phyloP scores from a whole-genome alignment of 1,140 invertebrate species.

The Octopus bimaculoides region DNA sequence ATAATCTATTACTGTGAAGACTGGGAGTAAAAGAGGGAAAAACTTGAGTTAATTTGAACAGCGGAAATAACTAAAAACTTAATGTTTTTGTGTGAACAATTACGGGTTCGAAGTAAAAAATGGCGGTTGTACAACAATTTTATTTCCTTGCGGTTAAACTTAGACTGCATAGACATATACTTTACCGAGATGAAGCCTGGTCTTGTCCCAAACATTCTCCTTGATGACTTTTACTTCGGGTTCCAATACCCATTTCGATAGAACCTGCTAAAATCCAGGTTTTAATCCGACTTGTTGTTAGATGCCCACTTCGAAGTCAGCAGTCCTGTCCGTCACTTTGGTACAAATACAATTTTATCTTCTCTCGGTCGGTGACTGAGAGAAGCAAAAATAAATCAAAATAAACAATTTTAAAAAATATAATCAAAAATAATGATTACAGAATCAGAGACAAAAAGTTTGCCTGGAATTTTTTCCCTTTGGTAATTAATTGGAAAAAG shows the following conservation, averaged over 20 bases:
- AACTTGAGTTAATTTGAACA: not conserved
- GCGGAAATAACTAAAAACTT: not conserved
- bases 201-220: conserved; percentile 4
- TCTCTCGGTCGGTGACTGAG: too few species aligned
- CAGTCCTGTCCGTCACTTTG: too few species aligned
- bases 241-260: conserved; percentile 11
- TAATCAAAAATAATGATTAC: too few species aligned
- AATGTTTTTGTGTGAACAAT: not conserved
- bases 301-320: too few species aligned
- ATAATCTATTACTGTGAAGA: not conserved
- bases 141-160: not conserved
- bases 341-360: too few species aligned
- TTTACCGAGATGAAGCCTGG: not conserved
- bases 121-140: not conserved
- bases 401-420: too few species aligned
- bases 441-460: too few species aligned
- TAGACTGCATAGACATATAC: not conserved
- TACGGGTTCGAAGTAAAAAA: not conserved
- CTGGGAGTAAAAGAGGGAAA: not conserved
- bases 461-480: too few species aligned
- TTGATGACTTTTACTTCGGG: conserved; percentile 6
- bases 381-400: too few species aligned
- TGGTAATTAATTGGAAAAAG: too few species aligned
- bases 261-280: too few species aligned
- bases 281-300: too few species aligned